phyloP scores from a whole-genome alignment of 2,888 invertebrate species.

The Lasioglossum oenotherae region DNA sequence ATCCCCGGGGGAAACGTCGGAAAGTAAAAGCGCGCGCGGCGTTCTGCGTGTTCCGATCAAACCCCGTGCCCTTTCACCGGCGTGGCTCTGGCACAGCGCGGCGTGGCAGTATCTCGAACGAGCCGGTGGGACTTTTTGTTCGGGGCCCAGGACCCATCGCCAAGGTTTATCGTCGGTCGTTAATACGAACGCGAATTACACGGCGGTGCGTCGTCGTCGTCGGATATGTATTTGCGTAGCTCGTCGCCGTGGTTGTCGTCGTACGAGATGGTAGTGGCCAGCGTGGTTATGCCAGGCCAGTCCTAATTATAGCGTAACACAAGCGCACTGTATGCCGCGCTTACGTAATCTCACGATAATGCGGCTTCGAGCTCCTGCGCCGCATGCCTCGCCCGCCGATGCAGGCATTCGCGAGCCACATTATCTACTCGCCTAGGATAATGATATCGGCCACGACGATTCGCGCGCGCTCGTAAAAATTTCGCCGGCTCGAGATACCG shows the following conservation, averaged over 20 bases:
- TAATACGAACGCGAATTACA: slow-evolving; percentile 65
- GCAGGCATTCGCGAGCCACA: slow-evolving; percentile 60
- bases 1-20: slow-evolving; percentile 7
- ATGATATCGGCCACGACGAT: slow-evolving; percentile 62
- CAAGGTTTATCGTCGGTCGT: slow-evolving; percentile 62
- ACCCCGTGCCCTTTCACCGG: slow-evolving; percentile 43
- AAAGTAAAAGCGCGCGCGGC: background rate
- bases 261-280: background rate
- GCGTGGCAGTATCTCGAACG: slow-evolving; percentile 9
- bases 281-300: slow-evolving; percentile 68
- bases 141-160: slow-evolving; percentile 29
- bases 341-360: slow-evolving; percentile 78
- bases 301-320: slow-evolving; percentile 79
- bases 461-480: slow-evolving; percentile 38
- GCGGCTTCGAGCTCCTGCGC: slow-evolving; percentile 67
- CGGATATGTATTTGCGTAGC: background rate
- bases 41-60: slow-evolving; percentile 25
- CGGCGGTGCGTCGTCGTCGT: slow-evolving; percentile 15
- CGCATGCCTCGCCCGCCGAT: slow-evolving; percentile 71
- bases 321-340: slow-evolving; percentile 72
- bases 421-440: slow-evolving; percentile 65
- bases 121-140: slow-evolving; percentile 27
- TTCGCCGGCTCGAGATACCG: slow-evolving; percentile 20
- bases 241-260: slow-evolving; percentile 4
- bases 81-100: background rate